Conservation (phyloP, 2,113 vertebrate genomes). For the Eidolon helvum region DNA sequence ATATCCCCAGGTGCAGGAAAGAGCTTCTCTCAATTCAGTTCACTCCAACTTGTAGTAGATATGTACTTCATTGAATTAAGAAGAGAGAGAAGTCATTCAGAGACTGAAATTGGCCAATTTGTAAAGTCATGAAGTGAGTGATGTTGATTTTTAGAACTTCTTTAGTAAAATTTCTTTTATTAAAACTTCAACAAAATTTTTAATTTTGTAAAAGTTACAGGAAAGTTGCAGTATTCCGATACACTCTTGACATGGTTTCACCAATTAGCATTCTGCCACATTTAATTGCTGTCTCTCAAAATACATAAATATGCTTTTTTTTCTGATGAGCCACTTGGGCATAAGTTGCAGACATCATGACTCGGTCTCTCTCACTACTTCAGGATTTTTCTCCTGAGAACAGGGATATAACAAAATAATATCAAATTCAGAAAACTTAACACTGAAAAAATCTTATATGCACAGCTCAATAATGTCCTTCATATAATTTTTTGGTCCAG, state of each 20-base stretch:
- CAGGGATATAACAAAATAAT: background rate
- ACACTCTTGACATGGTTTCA: background rate
- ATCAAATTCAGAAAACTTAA: background rate
- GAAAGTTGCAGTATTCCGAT: background rate
- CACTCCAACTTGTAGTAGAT: background rate
- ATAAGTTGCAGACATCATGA: background rate
- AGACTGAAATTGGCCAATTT: background rate
- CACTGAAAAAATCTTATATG: background rate
- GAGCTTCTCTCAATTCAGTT: background rate
- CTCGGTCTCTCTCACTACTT: background rate
- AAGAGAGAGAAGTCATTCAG: constrained; percentile 14
- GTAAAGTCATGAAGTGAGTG: background rate
- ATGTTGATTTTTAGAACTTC: background rate
- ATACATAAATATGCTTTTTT: background rate
- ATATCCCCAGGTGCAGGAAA: background rate
- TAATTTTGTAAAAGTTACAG: background rate
- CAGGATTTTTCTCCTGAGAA: background rate
- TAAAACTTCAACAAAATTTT: background rate
- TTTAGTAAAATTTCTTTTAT: background rate
- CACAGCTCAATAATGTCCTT: background rate
- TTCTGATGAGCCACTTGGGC: background rate
- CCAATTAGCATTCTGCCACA: background rate
- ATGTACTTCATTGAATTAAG: background rate
- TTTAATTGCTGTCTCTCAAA: background rate
- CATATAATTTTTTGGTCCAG: background rate